Percentiles rank a stretch among this genome's conserved stretches.
Conservation (phyloP, 2,797 vertebrate genomes). For the Nasua narica region DNA sequence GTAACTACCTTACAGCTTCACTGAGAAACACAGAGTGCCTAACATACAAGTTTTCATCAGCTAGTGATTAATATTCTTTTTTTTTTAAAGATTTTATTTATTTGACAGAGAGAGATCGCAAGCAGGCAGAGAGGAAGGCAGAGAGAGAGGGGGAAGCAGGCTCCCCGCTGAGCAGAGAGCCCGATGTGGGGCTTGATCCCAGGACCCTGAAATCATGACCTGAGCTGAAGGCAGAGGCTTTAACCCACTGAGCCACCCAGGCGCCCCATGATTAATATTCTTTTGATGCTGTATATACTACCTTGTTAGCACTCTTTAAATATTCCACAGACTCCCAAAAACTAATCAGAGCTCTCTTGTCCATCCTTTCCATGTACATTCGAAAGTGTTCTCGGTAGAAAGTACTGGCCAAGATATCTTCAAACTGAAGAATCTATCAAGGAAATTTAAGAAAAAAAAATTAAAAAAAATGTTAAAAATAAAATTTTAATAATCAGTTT, state of each 20-base stretch:
- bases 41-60: neutral
- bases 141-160: too few relatives aligned
- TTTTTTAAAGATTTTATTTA: too few relatives aligned
- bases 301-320: constrained; percentile 96
- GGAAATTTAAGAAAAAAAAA: neutral
- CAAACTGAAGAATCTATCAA: constrained; percentile 95
- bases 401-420: constrained; percentile 93
- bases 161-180: too few relatives aligned
- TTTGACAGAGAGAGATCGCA: too few relatives aligned
- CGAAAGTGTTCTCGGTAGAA: constrained; percentile 92
- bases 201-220: too few relatives aligned
- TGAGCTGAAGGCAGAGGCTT: too few relatives aligned
- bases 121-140: too few relatives aligned
- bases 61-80: neutral
- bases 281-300: constrained; percentile 62
- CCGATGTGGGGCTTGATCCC: too few relatives aligned
- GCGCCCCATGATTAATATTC: too few relatives aligned
- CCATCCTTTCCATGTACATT: constrained; percentile 95
- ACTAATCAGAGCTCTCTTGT: constrained; percentile 92
- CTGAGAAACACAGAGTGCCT: neutral
- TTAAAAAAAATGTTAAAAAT: neutral
- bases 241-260: too few relatives aligned
- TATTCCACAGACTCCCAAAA: constrained; percentile 97
- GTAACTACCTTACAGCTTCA: neutral
- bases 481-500: constrained; percentile 6